Percentiles rank a stretch among this genome's conserved stretches.
Conservation (phyloP, 1,140 invertebrate species). For the Rhopalosiphum maidis region DNA sequence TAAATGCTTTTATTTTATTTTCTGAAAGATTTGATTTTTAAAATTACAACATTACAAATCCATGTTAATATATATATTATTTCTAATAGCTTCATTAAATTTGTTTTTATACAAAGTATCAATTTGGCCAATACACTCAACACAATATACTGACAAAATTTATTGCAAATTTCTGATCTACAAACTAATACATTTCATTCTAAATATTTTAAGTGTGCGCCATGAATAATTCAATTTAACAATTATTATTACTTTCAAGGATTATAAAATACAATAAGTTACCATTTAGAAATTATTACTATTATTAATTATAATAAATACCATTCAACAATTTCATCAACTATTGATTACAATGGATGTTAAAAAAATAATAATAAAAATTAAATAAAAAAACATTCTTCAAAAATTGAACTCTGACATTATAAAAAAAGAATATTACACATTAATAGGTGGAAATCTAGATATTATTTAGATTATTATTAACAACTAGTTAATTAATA, state of each 20-base stretch:
- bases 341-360: background rate
- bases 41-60: background rate
- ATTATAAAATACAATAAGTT: background rate
- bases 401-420: background rate
- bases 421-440: background rate
- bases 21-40: background rate
- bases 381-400: constrained; percentile 31
- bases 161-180: background rate
- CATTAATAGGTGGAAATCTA: background rate
- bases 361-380: background rate
- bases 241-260: constrained; percentile 6
- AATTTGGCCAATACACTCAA: background rate
- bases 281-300: background rate
- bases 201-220: background rate
- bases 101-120: background rate
- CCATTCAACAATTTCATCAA: background rate
- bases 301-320: constrained; percentile 21
- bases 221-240: background rate
- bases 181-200: background rate
- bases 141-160: background rate
- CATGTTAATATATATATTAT: background rate
- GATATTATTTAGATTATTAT: constrained; percentile 26
- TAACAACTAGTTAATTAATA: constrained; percentile 10
- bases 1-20: background rate
- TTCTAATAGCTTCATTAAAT: background rate